phyloP scores from a whole-genome alignment of 2,113 vertebrate species.

The Mesocricetus auratus region DNA sequence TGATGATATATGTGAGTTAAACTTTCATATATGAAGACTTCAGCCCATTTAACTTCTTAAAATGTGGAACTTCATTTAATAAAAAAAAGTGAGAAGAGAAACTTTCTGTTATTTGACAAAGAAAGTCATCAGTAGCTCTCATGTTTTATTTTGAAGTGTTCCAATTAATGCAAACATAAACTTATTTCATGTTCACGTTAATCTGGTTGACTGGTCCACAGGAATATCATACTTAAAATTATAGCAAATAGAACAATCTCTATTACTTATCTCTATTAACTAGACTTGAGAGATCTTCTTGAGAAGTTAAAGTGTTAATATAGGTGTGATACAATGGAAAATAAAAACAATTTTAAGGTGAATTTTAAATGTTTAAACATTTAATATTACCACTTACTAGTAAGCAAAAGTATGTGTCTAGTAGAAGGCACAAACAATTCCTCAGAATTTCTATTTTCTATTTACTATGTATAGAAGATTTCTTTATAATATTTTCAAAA shows the following conservation, averaged over 20 bases:
- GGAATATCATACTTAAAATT: background rate
- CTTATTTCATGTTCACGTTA: constrained; percentile 26
- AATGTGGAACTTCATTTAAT: background rate
- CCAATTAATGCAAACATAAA: background rate
- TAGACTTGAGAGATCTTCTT: background rate
- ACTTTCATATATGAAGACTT: background rate
- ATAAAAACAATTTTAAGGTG: constrained; percentile 23
- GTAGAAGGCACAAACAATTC: background rate
- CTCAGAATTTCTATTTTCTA: constrained; percentile 24
- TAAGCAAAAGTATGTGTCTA: constrained; percentile 24
- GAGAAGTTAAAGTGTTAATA: background rate
- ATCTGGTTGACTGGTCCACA: background rate
- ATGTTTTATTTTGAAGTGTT: constrained; percentile 45
- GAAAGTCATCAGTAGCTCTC: background rate
- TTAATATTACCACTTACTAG: background rate
- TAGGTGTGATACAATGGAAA: background rate
- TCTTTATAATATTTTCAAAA: background rate
- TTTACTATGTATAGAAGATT: background rate
- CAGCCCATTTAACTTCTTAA: constrained; percentile 17
- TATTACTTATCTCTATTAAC: background rate
- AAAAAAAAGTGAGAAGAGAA: constrained; percentile 52
- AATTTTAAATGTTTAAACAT: constrained; percentile 24
- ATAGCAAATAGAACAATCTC: background rate
- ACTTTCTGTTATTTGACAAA: background rate
- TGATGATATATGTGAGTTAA: background rate